Evolutionary conservation across 92 coral and sea anemone species (phyloP), one percentile per base, ranked within the genome.

Genomic region (Meandrina meandrites): DNA sequence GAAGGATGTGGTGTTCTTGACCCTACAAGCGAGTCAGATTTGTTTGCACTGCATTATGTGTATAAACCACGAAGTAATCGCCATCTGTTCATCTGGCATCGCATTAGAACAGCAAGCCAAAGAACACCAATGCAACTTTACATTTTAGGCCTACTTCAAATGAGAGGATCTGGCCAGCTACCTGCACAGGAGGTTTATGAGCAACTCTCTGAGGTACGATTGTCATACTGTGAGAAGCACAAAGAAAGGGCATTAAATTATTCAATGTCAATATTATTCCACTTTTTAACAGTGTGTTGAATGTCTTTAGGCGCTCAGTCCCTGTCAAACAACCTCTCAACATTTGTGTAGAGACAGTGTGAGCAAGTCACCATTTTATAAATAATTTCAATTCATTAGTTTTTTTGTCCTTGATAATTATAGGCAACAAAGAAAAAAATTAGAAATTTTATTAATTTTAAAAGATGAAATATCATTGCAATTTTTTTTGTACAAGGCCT

Each of bases 41-140:
- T 90, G 78, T 84, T 85, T 84, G 89, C 89, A 37, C 87, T 89
- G 64, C 92, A 85, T 70, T 89, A 85, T 74, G 81, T 80, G 28
- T 89, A 83, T 81, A 37, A 76, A 36, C 90, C 92, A 62, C 86
- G 87, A 30, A 86, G 86, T 74, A 90, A 90, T 81, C 81, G 37
- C 30, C 90, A 86, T 58, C 86, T 79, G 83, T 53, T 70, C 47
- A 75, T 91, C 76, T 89, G 84, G 72, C 94, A 91, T 85, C 86
- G 79, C 70, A 78, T 88, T 62, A 91, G 94, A 88, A 88, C 94
- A 78, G 94, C 94, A 62, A 92, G 94, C 86, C 86, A 86, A 86
- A 89, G 90, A 83, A 81, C 93, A 78, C 93, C 93, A 51, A 91
- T 91, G 93, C 93, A 91, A 86, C 89, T 91, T 62, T 84, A 91